Evolutionary conservation across 2,113 vertebrate species (phyloP), one percentile per base, ranked within the genome.

Genomic region (Phaethornis superciliosus): DNA sequence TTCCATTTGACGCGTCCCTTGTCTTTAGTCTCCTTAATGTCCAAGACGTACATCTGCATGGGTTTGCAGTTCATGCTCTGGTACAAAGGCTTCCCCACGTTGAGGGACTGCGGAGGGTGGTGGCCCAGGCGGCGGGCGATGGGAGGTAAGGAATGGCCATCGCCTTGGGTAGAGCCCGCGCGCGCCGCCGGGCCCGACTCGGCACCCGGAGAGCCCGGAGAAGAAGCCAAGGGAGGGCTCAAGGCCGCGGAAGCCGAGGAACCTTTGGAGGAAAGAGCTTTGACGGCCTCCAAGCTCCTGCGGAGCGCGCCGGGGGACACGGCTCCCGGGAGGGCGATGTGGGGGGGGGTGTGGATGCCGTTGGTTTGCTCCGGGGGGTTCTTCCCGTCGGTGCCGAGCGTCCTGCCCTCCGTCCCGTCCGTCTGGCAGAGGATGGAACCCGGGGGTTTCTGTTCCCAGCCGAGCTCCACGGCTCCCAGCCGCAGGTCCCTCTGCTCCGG

Each of bases 21-120:
- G 35, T 98, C 96, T 96, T 99, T 99, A 91, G 98, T 98, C 44
- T 98, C 98, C 33, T 98, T 98, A 91, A 99, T 97, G 95, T 99
- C 99, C 97, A 99, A 97, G 93, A 99, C 99, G 6, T 99, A 99
- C 99, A 99, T 99, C 98, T 99, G 99, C 99, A 99, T 99, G 96
- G 99, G 99, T 74, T 99, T 99, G 98, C 99, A 99, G 98, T 99
- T 99, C 97, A 99, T 98, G 72, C 99, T 99, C 98, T 99, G 99
- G 97, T 99, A 99, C 30, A 99, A 97, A 23, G 99, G 99, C 96
- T 99, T 99, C 62, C 99, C 99, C 55, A 99, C 99, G 40, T 99
- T 99, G 52, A 99, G 98, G 74, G 99, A 99, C 81, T 99, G 99
- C 3, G 99, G 99, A 1, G 99, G 99, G 95, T 99, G 99, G 96